phyloP scores from a whole-genome alignment of 1,140 invertebrate genomes.

The Reticulitermes speratus region DNA sequence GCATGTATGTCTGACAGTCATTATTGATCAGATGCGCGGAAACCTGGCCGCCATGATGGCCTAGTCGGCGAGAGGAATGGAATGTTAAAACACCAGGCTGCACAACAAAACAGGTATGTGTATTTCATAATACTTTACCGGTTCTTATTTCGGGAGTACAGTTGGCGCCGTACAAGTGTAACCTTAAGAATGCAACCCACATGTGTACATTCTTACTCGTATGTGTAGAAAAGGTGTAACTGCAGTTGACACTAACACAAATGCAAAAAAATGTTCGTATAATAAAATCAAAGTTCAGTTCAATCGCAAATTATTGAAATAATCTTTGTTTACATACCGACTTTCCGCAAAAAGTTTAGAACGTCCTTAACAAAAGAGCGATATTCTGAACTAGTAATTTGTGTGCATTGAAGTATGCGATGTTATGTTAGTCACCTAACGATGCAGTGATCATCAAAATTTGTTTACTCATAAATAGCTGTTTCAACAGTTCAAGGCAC shows the following conservation, averaged over 20 bases:
- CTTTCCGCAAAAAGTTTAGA: no score
- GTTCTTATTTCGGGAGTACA: background rate
- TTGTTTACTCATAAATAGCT: no score
- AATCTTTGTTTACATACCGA: no score
- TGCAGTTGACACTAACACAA: background rate
- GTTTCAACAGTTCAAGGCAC: no score
- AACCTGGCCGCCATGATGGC: background rate
- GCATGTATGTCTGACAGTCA: background rate
- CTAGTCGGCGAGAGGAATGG: background rate
- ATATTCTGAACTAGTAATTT: no score
- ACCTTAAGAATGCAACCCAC: background rate
- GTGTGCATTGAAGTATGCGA: no score
- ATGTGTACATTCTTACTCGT: background rate
- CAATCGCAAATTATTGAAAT: no score
- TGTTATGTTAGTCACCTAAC: no score
- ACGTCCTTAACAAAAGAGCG: no score
- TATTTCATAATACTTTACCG: background rate
- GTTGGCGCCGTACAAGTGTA: background rate
- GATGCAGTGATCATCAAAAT: no score
- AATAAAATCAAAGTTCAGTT: background rate
- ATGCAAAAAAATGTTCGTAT: background rate
- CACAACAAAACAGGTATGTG: background rate
- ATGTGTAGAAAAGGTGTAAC: background rate
- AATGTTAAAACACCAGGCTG: background rate
- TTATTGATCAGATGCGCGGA: background rate